Base-by-base conservation (phyloP, 2,888 invertebrate species). In the Physocephala rufipes region DNA sequence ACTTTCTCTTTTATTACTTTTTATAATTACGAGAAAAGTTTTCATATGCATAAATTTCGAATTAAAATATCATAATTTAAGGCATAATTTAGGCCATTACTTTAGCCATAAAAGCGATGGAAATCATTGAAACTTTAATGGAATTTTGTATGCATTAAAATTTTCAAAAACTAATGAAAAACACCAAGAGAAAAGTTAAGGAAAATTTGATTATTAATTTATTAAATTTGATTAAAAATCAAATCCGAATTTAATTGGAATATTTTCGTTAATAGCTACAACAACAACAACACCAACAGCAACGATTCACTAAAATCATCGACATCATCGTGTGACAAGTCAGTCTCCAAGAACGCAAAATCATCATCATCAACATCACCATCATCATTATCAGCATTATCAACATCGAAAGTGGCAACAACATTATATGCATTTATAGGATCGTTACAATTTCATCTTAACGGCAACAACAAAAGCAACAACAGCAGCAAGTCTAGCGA, bases 401-500 rank as follows among this genome's bases (percentile, higher is more conserved):
- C 47, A 13, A n/a, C 28, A 12, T 36, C 5, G 5, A 24, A 36
- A 43, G 16, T 47, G 36, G 19, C 63, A 58, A 63, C 77, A 71
- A 71, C 74, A 77, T 63, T 47, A 43, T 67, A 55, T 24, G 36
- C 67, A 58, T 55, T 55, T 45, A 58, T 13, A 58, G 67, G 24
- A 66, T 7, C 26, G 45, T 58, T 51, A 49, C 49, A 45, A 16
- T 0, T 26, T 5, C 43, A 16, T 51, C 61, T 61, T 26, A 61
- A 45, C 64, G 15, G 55, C 66, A 67, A 49, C 24, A 51, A 13
- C n/a, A 69, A 55, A 66, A 62, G 47, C 66, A 53, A 70, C 24
- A 51, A n/a, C 65, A 45, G 51, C 59, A 26, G 16, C 24, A 65
- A 61, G 45, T 74, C 76, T 73, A 75, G 74, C 75, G 78, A 36